Percentiles rank a stretch among this genome's conserved stretches.
These are phyloP conservation scores for Lucilia sericata DNA, from an alignment of 1,140 invertebrate genomes.

Conservation along the genomic window DNA sequence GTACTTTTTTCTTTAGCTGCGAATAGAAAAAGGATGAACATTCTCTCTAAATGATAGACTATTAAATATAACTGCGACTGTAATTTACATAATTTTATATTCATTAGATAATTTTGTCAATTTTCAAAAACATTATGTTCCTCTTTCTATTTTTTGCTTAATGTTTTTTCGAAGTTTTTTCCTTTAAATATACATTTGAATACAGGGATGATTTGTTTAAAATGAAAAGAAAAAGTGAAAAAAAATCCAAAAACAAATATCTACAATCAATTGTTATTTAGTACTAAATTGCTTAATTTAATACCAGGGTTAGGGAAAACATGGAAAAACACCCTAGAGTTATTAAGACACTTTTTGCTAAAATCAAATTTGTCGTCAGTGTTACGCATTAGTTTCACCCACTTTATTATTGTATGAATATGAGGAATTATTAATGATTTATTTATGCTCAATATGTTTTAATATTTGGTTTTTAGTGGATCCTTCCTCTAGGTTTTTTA, in stretches of 20 bases:
- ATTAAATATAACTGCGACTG: conserved; percentile 67
- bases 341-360: neutral
- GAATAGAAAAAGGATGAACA: neutral
- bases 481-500: neutral
- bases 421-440: conserved; percentile 47
- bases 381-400: conserved; percentile 33
- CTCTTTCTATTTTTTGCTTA: neutral
- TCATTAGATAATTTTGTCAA: conserved; percentile 68
- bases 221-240: neutral
- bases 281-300: conserved; percentile 10
- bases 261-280: conserved; percentile 31
- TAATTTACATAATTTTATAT: conserved; percentile 68
- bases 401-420: conserved; percentile 24
- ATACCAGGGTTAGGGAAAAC: neutral
- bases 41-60: conserved; percentile 56
- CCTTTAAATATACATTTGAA: neutral
- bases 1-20: neutral
- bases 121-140: conserved; percentile 55
- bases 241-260: neutral
- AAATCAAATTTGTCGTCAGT: conserved; percentile 1
- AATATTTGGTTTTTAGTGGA: neutral
- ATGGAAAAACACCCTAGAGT: neutral
- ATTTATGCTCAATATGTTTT: conserved; percentile 47
- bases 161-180: neutral
- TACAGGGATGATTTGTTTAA: conserved; percentile 12